A percentile compares a stretch with the other conserved stretches of the same genome.
These are phyloP conservation scores for Dendropsophus ebraccatus DNA, from an alignment of 2,113 vertebrate genomes.

Conservation along the genomic window DNA sequence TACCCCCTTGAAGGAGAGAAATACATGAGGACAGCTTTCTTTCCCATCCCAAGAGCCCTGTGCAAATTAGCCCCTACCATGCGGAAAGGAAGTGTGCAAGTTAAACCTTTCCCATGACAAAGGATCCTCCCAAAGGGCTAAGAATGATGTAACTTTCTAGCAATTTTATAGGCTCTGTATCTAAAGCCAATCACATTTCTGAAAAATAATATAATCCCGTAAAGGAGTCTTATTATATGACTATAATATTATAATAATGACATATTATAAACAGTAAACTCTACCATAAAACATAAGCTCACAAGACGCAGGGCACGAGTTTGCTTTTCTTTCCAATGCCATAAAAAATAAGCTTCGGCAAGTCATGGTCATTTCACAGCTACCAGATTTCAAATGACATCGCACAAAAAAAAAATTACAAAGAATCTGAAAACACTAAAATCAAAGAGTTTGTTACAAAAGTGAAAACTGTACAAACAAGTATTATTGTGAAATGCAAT, in stretches of 20 bases:
- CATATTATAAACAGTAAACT: neutral
- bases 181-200: neutral
- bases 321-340: neutral
- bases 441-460: constrained; percentile 57
- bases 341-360: neutral
- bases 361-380: constrained; percentile 58
- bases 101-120: neutral
- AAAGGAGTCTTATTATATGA: neutral
- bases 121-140: neutral
- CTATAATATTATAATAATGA: neutral
- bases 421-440: constrained; percentile 50
- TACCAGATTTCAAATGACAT: constrained; percentile 57
- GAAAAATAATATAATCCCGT: neutral
- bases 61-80: too few relatives aligned
- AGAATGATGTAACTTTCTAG: neutral
- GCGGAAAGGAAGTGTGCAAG: too few relatives aligned
- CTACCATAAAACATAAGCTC: neutral
- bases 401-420: constrained; percentile 26
- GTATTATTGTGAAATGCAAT: constrained; percentile 14
- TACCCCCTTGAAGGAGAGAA: neutral
- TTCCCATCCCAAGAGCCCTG: too few relatives aligned
- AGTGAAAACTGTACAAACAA: constrained; percentile 41
- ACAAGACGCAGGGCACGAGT: neutral
- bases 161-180: neutral
- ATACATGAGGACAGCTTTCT: too few relatives aligned